A percentile compares a stretch with the other conserved stretches of the same genome.
phyloP scores from a whole-genome alignment of 2,888 invertebrate species.

The Nomada fabriciana region DNA sequence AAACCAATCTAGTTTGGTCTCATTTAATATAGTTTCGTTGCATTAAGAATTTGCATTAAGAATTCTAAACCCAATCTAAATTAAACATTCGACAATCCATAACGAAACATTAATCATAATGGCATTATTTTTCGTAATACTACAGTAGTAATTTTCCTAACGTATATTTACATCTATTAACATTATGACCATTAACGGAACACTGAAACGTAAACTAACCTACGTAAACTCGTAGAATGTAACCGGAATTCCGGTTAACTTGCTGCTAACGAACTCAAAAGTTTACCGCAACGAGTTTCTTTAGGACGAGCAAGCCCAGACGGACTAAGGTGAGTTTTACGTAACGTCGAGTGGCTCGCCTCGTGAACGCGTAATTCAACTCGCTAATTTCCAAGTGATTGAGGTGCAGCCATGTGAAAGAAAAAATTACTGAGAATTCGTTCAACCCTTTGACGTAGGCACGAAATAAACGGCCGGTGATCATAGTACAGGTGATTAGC shows the following conservation, averaged over 20 bases:
- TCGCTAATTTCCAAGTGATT: conserved; percentile 54
- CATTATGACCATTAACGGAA: conserved; percentile 22
- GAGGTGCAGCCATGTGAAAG: conserved; percentile 26
- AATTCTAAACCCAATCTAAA: no score
- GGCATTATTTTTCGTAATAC: no score
- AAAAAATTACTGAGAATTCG: conserved; percentile 30
- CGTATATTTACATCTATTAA: not conserved
- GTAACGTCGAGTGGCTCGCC: conserved; percentile 41
- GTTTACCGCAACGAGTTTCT: conserved; percentile 49
- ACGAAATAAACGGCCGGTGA: conserved; percentile 25
- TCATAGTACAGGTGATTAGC: not conserved
- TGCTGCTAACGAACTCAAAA: conserved; percentile 53
- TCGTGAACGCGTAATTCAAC: conserved; percentile 54
- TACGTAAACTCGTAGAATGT: conserved; percentile 26
- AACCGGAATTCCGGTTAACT: conserved; percentile 28
- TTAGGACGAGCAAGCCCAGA: conserved; percentile 20
- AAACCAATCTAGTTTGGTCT: no score
- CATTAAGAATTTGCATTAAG: no score
- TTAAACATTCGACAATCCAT: no score
- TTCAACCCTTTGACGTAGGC: conserved; percentile 30
- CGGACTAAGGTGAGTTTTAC: conserved; percentile 34
- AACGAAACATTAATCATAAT: no score
- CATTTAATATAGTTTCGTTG: no score
- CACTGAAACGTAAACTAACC: conserved; percentile 19
- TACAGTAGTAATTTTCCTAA: not conserved